A percentile compares a stretch with the other conserved stretches of the same genome.
Evolutionary conservation across 2,113 vertebrate species (phyloP).

Genomic region (Pluvianellus socialis): DNA sequence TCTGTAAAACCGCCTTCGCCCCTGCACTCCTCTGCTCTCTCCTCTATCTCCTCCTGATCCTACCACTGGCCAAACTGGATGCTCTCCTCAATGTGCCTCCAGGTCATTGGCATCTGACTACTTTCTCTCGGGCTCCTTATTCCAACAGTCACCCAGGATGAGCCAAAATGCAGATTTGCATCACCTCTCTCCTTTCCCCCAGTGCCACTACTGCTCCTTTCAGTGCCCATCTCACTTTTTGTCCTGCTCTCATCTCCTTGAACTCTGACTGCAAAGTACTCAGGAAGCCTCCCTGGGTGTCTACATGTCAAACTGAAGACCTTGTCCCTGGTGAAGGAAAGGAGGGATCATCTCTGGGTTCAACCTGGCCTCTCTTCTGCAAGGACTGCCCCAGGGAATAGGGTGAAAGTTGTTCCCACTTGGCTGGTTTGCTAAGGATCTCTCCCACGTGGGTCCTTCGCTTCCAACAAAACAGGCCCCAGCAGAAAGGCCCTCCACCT

Average conservation of each 20-base stretch:
- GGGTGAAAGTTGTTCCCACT: neutral
- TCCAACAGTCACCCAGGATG: neutral
- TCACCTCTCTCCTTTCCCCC: neutral
- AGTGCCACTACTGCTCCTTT: neutral
- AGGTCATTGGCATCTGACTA: neutral
- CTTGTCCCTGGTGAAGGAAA: neutral
- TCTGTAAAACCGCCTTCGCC: neutral
- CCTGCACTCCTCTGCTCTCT: neutral
- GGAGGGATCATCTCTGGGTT: neutral
- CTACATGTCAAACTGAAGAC: neutral
- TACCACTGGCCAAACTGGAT: neutral
- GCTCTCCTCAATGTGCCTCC: neutral
- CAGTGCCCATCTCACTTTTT: accelerated
- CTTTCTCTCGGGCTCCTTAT: neutral
- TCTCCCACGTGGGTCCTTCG: accelerated
- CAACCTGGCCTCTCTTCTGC: neutral
- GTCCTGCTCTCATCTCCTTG: neutral
- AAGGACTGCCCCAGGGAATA: neutral
- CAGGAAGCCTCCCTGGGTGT: neutral
- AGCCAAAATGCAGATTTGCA: neutral
- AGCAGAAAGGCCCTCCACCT: neutral
- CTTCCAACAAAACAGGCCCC: neutral
- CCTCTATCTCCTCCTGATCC: neutral
- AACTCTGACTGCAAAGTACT: neutral
- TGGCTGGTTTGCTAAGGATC: neutral